phyloP scores from a whole-genome alignment of 1,140 invertebrate species.

The Diplogasteroides magnus region DNA sequence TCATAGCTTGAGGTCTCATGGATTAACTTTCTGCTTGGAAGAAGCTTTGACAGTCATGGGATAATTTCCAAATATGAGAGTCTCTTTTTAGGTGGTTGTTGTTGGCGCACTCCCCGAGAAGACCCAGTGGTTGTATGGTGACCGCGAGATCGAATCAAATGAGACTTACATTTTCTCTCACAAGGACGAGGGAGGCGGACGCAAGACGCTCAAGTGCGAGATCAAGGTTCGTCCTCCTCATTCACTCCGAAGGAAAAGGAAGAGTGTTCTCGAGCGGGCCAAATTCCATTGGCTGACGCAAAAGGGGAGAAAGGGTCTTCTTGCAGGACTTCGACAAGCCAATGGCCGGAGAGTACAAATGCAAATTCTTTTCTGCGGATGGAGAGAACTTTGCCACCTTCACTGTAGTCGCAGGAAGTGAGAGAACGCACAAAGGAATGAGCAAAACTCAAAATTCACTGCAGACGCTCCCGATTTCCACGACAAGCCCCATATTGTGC shows the following conservation, averaged over 20 bases:
- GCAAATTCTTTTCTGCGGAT: slow-evolving; percentile 41
- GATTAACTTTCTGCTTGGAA: too few species aligned
- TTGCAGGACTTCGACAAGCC: slow-evolving; percentile 53
- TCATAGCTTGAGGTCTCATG: too few species aligned
- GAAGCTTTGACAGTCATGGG: too few species aligned
- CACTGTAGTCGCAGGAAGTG: slow-evolving; percentile 54
- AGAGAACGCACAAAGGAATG: slow-evolving; percentile 10
- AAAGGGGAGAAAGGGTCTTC: neutral
- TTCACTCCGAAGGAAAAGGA: neutral
- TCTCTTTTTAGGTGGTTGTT: slow-evolving; percentile 12
- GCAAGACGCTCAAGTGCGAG: slow-evolving; percentile 46
- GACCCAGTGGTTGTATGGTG: slow-evolving; percentile 51
- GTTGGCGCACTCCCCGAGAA: slow-evolving; percentile 45
- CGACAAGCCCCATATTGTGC: slow-evolving; percentile 55
- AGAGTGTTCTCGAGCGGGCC: slow-evolving; percentile 6
- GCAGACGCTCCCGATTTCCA: slow-evolving; percentile 54
- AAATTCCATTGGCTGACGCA: slow-evolving; percentile 12
- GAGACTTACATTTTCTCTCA: slow-evolving; percentile 43
- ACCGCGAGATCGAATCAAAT: slow-evolving; percentile 47
- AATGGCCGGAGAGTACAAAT: slow-evolving; percentile 53
- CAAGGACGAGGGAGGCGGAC: slow-evolving; percentile 48
- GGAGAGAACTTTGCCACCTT: slow-evolving; percentile 53
- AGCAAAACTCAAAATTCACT: slow-evolving; percentile 14
- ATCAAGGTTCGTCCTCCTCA: slow-evolving; percentile 41
- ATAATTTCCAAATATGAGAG: too few species aligned